Evolutionary conservation across 2,888 invertebrate species (phyloP).

Genomic region (Leucoptera coffeella): DNA sequence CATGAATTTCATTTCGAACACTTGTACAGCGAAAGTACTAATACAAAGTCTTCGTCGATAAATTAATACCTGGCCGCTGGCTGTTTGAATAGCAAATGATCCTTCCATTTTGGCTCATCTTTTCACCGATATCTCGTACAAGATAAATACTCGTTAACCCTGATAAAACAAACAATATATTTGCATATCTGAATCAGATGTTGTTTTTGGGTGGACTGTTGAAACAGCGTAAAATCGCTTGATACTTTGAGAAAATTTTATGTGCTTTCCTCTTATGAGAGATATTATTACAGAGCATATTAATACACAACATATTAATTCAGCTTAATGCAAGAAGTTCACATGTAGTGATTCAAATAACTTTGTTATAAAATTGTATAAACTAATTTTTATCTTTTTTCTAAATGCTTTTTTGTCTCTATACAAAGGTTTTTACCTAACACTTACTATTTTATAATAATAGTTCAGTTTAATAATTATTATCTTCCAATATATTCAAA

Average conservation of each 20-base stretch:
- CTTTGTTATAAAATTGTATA: neutral
- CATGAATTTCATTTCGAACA: no score
- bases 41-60: no score
- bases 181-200: constrained; percentile 38
- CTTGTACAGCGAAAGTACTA: no score
- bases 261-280: no score
- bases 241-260: constrained; percentile 12
- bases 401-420: no score
- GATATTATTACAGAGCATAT: no score
- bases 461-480: no score
- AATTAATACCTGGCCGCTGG: constrained; percentile 5
- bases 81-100: constrained; percentile 47
- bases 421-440: no score
- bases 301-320: neutral
- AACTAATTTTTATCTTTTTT: neutral
- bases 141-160: constrained; percentile 25
- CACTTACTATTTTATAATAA: no score
- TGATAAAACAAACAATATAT: constrained; percentile 44
- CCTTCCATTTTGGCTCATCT: constrained; percentile 34
- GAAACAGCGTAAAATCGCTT: constrained; percentile 11
- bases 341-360: neutral
- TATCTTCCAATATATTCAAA: no score
- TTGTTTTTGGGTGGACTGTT: constrained; percentile 5
- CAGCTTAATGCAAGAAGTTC: neutral
- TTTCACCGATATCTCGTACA: constrained; percentile 24